Conservation (phyloP, 2,113 vertebrate species). For the Orientallactaga bullata region DNA sequence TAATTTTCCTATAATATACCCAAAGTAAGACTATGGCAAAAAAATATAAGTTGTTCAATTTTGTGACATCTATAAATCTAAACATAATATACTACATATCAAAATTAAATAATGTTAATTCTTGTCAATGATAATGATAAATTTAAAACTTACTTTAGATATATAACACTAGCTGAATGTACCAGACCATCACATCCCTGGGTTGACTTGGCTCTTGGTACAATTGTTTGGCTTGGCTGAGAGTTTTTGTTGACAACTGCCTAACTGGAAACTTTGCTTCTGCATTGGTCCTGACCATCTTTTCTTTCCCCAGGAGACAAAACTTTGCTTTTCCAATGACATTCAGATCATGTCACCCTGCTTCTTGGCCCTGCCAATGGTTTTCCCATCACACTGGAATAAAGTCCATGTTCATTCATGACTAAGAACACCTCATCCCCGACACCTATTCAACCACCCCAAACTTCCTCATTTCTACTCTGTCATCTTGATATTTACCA, state of each 20-base stretch:
- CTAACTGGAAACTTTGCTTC: neutral
- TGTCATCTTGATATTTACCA: neutral
- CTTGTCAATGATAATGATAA: neutral
- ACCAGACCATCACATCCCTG: accelerated
- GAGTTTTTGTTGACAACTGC: neutral
- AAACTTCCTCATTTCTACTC: too few species aligned
- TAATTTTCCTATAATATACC: neutral
- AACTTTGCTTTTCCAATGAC: neutral
- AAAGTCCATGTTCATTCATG: neutral
- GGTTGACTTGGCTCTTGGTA: neutral
- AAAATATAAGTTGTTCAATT: neutral
- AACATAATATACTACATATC: neutral
- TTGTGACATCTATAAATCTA: neutral
- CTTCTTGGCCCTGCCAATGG: neutral
- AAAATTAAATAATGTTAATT: neutral
- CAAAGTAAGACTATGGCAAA: neutral
- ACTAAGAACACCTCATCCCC: too few species aligned
- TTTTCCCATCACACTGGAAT: neutral
- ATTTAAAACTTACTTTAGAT: neutral
- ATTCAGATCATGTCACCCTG: accelerated
- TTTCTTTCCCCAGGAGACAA: neutral
- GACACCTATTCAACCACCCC: neutral
- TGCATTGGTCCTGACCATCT: too few species aligned
- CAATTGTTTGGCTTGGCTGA: too few species aligned
- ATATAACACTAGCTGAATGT: neutral